Conservation (phyloP, 2,888 invertebrate species). For the Drosophila villosipedis region DNA sequence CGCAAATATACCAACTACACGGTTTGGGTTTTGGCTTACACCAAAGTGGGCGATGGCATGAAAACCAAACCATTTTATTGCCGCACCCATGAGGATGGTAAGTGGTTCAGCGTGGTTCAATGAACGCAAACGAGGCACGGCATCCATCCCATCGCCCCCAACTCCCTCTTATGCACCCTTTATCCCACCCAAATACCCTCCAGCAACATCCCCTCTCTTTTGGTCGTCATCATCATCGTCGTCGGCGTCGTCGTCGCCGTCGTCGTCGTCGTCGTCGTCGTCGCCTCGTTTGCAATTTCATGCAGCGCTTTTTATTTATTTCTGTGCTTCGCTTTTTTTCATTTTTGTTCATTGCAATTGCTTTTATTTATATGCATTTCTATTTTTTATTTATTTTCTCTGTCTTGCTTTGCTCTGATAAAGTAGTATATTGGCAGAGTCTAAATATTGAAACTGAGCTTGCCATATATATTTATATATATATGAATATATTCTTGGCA, state of each 20-base stretch:
- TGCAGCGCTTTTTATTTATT: slow-evolving; percentile 49
- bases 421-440: slow-evolving; percentile 1
- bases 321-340: slow-evolving; percentile 26
- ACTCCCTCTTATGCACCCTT: too few relatives aligned
- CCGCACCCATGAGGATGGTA: slow-evolving; percentile 95
- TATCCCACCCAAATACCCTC: not conserved
- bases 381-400: not conserved
- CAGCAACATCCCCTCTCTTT: not conserved
- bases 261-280: slow-evolving; percentile 21
- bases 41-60: slow-evolving; percentile 95
- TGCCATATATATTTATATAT: not conserved
- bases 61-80: slow-evolving; percentile 93
- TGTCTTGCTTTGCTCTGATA: slow-evolving; percentile 4
- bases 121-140: slow-evolving; percentile 74
- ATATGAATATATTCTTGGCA: not conserved
- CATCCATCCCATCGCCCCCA: slow-evolving; percentile 3
- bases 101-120: slow-evolving; percentile 76
- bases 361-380: slow-evolving; percentile 42
- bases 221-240: slow-evolving; percentile 6
- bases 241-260: slow-evolving; percentile 8
- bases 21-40: slow-evolving; percentile 94
- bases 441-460: not conserved
- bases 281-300: slow-evolving; percentile 68
- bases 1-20: slow-evolving; percentile 96
- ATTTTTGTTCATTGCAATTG: slow-evolving; percentile 43